Evolutionary conservation across 1,140 invertebrate genomes (phyloP), one percentile per base, ranked within the genome.

Genomic region (Zaprionus gabonicus): DNA sequence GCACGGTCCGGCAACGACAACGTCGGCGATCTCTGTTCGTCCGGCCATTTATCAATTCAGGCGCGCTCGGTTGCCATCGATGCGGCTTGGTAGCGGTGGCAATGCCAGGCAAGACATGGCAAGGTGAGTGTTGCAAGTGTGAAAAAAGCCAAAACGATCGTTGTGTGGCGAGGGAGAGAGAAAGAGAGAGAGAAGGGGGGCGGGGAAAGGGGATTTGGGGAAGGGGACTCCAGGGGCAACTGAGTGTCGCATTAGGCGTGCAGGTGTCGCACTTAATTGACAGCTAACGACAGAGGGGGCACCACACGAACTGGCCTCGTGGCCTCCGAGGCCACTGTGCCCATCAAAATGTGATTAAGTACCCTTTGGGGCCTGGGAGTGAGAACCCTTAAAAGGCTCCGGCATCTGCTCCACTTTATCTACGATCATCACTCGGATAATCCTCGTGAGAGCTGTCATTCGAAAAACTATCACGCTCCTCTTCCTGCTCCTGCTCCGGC

Each of bases 231-330:
- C 5, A 25, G 27, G n/a, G 27, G 13, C 28, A 60, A 57, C 67
- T 51, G 46, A 82, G 76, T 84, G 74, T 76, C 75, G 84, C 78
- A 87, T 87, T 87, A 87, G 87, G 81, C 68, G 84, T 73, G 82
- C 84, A 87, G 84, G 84, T 87, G 84, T 87, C 84, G 41, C 81
- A 87, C 56, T 87, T 87, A 87, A 87, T 87, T 87, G 84, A 87
- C 84, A 87, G 84, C 74, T 73, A 87, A 87, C 84, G 84, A 87
- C 78, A 53, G 77, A 73, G 73, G 69, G 77, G 76, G 71, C 70
- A 58, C 56, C 27, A 56, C 53, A 78, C 70, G 55, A 36, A 36
- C 17, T 68, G 74, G 34, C 55, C 73, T 56, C 36, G 60, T 60
- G 27, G 20, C 46, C 58, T 31, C 17, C 38, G 38, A n/a, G 15